phyloP scores from a whole-genome alignment of 2,113 vertebrate species.

The Nycticorax nycticorax region DNA sequence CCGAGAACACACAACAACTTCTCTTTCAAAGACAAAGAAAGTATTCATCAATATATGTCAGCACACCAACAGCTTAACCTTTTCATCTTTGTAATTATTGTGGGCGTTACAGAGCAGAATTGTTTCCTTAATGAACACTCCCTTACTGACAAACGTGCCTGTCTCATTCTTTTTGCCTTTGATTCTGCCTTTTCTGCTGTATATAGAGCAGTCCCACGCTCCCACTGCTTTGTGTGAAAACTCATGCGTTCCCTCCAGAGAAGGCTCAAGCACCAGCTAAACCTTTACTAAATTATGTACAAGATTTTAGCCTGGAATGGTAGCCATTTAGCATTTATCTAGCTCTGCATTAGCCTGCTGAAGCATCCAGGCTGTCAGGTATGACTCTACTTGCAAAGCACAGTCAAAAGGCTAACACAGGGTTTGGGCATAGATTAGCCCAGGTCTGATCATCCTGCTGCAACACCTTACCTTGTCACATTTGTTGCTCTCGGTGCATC shows the following conservation, averaged over 20 bases:
- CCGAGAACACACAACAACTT: neutral
- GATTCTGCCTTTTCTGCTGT: neutral
- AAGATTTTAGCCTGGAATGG: neutral
- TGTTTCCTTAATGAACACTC: neutral
- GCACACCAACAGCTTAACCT: neutral
- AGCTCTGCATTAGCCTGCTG: neutral
- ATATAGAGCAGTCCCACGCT: neutral
- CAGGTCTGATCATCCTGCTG: neutral
- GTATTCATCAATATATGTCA: neutral
- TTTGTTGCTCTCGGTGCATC: neutral
- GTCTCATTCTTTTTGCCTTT: neutral
- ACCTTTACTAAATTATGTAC: neutral
- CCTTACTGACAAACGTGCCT: neutral
- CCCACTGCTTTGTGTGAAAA: neutral
- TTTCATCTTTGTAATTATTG: neutral
- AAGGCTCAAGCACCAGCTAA: neutral
- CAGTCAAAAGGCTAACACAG: neutral
- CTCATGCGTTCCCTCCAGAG: neutral
- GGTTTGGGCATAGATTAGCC: neutral
- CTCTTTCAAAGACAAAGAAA: neutral
- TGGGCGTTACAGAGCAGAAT: neutral
- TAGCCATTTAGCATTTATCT: neutral
- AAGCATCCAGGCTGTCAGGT: neutral
- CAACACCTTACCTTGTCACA: neutral
- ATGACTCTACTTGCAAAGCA: neutral